Base-by-base conservation (phyloP, 2,113 vertebrate species). In the Burhinus oedicnemus region DNA sequence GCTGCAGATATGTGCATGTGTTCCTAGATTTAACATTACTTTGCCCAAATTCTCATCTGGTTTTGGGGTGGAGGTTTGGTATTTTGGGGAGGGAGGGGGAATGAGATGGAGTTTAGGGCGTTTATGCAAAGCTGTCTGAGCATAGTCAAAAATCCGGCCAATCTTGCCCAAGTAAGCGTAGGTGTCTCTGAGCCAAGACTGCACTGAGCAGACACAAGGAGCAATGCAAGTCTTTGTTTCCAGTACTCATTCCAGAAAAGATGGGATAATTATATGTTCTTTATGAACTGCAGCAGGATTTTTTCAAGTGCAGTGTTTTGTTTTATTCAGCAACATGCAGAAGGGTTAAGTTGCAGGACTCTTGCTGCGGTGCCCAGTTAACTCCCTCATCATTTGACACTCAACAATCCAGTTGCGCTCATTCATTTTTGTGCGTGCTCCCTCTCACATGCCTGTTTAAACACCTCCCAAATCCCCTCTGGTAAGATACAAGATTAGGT, bases 31-130 rank as follows among this genome's bases (percentile, higher is more conserved):
- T 64, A 89, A 34, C 8, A 26, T 44, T 76, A 36, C 5, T 81
- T 74, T 71, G 17, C 9, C 23, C 42, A 76, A 36, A 74, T 86
- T 87, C 25, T 78, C 27, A 12, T 13, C 12, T 40, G 12, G 1
- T 82, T 87, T 90, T 19, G 22, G 5, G 8, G 7, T 60, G 9
- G 27, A 54, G 4, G 12, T 38, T 77, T 23, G 26, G 5, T 2
- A 4, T 30, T 69, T 55, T 36, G 49, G 21, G 6, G 12, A 1
- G 2, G 0, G 5, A 45, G 29, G 20, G 10, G 1, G 4, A 4
- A 32, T 47, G 14, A 89, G 19, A 15, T 45, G 4, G 26, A 40
- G 80, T 70, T 86, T 87, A 49, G 3, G 15, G 27, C 12, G 34
- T 85, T 85, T 80, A n/a, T 58, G 9, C 5, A 84, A 84, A 76